phyloP scores from a whole-genome alignment of 1,140 invertebrate genomes.

The Pogonomyrmex californicus region DNA sequence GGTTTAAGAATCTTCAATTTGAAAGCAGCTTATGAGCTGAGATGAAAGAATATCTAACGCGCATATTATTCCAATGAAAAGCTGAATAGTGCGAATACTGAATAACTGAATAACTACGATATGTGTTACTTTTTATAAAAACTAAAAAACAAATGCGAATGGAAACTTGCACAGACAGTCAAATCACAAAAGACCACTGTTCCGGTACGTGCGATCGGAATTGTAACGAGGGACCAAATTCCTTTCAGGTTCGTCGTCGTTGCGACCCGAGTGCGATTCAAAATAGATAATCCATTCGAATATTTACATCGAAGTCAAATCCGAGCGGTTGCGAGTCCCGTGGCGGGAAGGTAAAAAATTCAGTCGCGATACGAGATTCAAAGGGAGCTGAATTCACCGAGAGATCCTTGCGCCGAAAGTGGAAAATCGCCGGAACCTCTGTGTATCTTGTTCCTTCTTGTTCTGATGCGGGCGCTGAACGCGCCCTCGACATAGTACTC shows the following conservation, averaged over 20 bases:
- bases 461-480: slow-evolving; percentile 21
- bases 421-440: slow-evolving; percentile 51
- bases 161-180: not conserved
- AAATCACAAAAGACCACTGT: not conserved
- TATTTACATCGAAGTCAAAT: slow-evolving; percentile 39
- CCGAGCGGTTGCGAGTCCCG: slow-evolving; percentile 11
- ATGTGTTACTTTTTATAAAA: not conserved
- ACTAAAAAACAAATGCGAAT: not conserved
- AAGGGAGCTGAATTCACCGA: not conserved
- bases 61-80: not conserved
- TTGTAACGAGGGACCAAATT: slow-evolving; percentile 30
- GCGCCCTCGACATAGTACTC: slow-evolving; percentile 26
- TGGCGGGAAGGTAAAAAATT: slow-evolving; percentile 48
- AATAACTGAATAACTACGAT: not conserved
- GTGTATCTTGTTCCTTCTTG: slow-evolving; percentile 6
- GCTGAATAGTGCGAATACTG: not conserved
- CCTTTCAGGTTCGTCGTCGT: not conserved
- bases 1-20: not conserved
- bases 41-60: not conserved
- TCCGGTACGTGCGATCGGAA: not conserved
- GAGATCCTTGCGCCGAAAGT: slow-evolving; percentile 44
- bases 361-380: slow-evolving; percentile 45
- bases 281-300: slow-evolving; percentile 51
- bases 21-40: not conserved
- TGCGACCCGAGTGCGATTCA: not conserved